These are phyloP conservation scores for Notoglanidium macrostoma DNA, from an alignment of 2,797 vertebrate species.

Conservation along the genomic window DNA sequence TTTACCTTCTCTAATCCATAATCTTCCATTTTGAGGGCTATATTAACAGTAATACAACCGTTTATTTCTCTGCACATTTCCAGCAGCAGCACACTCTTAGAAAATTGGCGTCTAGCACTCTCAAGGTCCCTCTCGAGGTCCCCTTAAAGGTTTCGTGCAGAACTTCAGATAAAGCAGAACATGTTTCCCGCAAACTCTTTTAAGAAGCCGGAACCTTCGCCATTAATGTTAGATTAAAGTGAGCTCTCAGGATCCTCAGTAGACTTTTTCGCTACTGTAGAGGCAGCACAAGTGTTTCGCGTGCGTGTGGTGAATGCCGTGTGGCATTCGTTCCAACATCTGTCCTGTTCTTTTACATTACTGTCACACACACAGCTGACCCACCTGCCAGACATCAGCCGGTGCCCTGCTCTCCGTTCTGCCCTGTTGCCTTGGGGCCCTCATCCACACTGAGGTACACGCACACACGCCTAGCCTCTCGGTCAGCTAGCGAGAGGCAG, in stretches of 20 bases:
- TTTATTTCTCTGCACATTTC: not conserved
- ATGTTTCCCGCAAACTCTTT: not conserved
- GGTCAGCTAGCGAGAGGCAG: not conserved
- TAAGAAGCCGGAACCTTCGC: not conserved
- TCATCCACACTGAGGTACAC: not conserved
- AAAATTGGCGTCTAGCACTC: not conserved
- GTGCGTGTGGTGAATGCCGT: slow-evolving; percentile 51
- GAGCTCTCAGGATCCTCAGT: slow-evolving; percentile 26
- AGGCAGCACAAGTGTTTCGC: slow-evolving; percentile 58
- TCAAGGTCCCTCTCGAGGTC: not conserved
- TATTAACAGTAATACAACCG: slow-evolving; percentile 5
- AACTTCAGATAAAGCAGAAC: not conserved
- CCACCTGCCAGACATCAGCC: slow-evolving; percentile 68
- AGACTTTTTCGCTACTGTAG: slow-evolving; percentile 28
- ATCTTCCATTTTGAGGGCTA: not conserved
- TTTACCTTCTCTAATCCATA: not conserved
- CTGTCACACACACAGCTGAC: slow-evolving; percentile 68
- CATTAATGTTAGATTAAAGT: not conserved
- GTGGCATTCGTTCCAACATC: slow-evolving; percentile 65
- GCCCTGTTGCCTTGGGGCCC: slow-evolving; percentile 36
- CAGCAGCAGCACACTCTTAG: not conserved
- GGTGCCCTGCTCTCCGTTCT: slow-evolving; percentile 25
- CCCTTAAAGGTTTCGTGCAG: not conserved
- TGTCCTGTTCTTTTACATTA: slow-evolving; percentile 72
- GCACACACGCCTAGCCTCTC: not conserved